Percentiles rank a stretch among this genome's conserved stretches.
These are phyloP conservation scores for Pelmatolapia mariae DNA, from an alignment of 2,113 vertebrate genomes.

Conservation along the genomic window DNA sequence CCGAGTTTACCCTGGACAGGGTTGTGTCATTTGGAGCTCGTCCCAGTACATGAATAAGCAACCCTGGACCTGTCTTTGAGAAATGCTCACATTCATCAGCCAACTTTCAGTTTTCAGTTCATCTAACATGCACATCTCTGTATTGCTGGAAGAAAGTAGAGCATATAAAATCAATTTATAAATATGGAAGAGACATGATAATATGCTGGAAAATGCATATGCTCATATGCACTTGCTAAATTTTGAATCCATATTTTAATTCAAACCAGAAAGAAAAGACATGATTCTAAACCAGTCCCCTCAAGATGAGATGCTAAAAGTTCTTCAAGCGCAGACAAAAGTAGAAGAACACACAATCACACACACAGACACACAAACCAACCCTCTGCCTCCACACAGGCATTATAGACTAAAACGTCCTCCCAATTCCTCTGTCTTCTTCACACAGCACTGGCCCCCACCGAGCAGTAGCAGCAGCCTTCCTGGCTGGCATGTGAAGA, in stretches of 20 bases:
- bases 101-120: background rate
- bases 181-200: background rate
- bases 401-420: slow-evolving; percentile 33
- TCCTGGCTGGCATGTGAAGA: slow-evolving; percentile 66
- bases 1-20: background rate
- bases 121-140: background rate
- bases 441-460: slow-evolving; percentile 54
- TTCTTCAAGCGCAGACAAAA: background rate
- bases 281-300: background rate
- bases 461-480: slow-evolving; percentile 52
- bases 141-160: background rate
- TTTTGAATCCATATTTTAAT: background rate
- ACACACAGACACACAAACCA: background rate
- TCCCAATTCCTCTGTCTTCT: slow-evolving; percentile 53
- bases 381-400: background rate
- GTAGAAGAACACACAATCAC: background rate
- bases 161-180: background rate
- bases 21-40: too few species aligned
- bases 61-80: background rate
- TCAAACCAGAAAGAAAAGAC: background rate
- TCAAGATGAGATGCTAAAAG: background rate
- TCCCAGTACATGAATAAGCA: background rate
- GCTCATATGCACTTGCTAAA: background rate
- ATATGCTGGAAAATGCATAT: background rate
- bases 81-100: background rate